These are phyloP conservation scores for Aldabrachelys gigantea DNA, from an alignment of 2,113 vertebrate species.

Conservation along the genomic window DNA sequence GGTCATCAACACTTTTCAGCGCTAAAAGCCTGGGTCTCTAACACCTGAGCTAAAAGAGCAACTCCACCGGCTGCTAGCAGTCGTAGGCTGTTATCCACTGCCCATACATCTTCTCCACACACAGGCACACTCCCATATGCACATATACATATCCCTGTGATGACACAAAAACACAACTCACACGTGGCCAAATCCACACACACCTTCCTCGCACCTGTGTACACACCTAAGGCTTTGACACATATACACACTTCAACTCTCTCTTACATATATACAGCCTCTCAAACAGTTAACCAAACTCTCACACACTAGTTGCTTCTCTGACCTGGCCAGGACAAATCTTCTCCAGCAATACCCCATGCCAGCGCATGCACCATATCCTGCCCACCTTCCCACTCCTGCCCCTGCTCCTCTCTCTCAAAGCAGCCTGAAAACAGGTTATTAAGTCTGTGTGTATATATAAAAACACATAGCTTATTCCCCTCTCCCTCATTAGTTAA, in stretches of 20 bases:
- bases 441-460: neutral
- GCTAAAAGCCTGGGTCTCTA: neutral
- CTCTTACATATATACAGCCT: neutral
- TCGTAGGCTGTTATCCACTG: fast-evolving
- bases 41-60: fast-evolving
- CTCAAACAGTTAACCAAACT: neutral
- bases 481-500: conserved; percentile 48
- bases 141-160: neutral
- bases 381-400: fast-evolving
- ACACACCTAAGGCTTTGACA: neutral
- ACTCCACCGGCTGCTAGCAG: neutral
- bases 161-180: fast-evolving
- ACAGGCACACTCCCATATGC: fast-evolving
- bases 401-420: fast-evolving
- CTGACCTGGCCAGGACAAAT: neutral
- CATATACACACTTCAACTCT: neutral
- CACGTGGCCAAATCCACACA: neutral
- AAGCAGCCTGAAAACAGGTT: neutral
- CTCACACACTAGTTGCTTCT: neutral
- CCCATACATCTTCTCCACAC: fast-evolving
- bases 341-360: neutral
- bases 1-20: fast-evolving
- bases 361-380: fast-evolving
- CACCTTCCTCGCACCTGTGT: neutral
- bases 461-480: fast-evolving